Base-by-base conservation (phyloP, 2,888 invertebrate species). In the Phragmatobia fuliginosa region DNA sequence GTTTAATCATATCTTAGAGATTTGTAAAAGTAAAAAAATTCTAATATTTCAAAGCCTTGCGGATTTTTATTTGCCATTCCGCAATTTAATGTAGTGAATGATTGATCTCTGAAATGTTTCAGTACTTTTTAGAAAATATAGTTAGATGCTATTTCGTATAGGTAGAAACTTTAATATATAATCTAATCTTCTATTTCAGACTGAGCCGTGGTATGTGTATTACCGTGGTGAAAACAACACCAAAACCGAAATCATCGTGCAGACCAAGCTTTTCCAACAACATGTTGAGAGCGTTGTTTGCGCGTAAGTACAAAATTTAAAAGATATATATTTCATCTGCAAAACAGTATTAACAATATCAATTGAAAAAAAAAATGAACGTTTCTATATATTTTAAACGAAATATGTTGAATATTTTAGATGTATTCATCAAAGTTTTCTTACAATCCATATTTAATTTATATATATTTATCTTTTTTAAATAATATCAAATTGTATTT, bases 261-360 rank as follows among this genome's bases (percentile, higher is more conserved):
- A 80, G 58, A 73, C 74, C 2, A 16, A 72, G 1, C 2, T 66
- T 3, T 71, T 81, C 3, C 62, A 49, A 7, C 81, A 81, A 75
- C 32, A 14, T 7, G 0, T 75, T 3, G 10, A 49, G 10, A 31
- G n/a, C 28, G 73, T 78, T 1, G 31, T 14, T 21, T 81, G 80
- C 74, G 21, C 11, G 80, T 80, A n/a, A 78, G 80, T 76, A 65
- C 60, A 28, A 59, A 61, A 33, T n/a, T 33, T 60, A 21, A 5
- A 56, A 25, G 1, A 56, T 14, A 3, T 25, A 56, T 28, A 10
- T 28, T 56, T 16, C 14, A 56, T 56, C 28, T 28, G 14, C 16
- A 5, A n/a, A 28, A 4, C 52, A 5, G 28, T 25, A 52, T 28
- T 14, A 25, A n/a, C 14, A 52, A 25, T 11, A 25, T 28, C 16